These are phyloP conservation scores for Apamea sordens DNA, from an alignment of 2,888 invertebrate species.

Conservation along the genomic window DNA sequence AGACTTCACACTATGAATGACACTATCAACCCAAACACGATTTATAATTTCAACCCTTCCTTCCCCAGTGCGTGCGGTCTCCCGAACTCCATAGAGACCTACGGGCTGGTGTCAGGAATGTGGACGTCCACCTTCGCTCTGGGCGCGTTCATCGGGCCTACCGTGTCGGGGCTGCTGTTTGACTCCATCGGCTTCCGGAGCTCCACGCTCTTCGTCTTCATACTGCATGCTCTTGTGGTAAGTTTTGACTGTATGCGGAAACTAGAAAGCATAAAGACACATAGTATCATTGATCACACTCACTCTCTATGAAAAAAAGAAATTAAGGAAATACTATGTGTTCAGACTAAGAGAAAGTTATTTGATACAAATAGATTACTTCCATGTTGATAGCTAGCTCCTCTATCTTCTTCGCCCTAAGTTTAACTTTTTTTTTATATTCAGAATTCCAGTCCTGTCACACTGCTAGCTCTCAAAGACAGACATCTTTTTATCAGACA, in stretches of 20 bases:
- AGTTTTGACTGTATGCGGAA: constrained; percentile 69
- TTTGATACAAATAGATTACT: neutral
- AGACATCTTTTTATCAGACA: neutral
- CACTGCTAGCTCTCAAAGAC: neutral
- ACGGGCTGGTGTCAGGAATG: constrained; percentile 96
- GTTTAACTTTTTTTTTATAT: neutral
- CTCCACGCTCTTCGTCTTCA: constrained; percentile 93
- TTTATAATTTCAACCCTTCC: neutral
- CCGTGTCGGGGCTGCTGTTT: constrained; percentile 93
- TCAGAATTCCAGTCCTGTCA: neutral
- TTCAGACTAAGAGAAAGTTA: neutral
- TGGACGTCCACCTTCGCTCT: constrained; percentile 97
- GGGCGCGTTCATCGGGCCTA: constrained; percentile 96
- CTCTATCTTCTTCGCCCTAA: neutral
- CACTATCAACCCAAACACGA: neutral
- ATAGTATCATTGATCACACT: neutral
- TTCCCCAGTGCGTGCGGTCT: constrained; percentile 92
- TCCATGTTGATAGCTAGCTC: neutral
- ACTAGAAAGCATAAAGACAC: neutral
- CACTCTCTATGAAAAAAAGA: neutral
- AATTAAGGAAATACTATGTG: neutral
- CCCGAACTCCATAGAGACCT: constrained; percentile 96
- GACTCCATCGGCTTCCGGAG: constrained; percentile 93
- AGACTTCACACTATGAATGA: neutral
- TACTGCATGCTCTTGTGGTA: constrained; percentile 92